These are phyloP conservation scores for Polydesmus complanatus DNA, from an alignment of 2,888 invertebrate genomes.

Conservation along the genomic window DNA sequence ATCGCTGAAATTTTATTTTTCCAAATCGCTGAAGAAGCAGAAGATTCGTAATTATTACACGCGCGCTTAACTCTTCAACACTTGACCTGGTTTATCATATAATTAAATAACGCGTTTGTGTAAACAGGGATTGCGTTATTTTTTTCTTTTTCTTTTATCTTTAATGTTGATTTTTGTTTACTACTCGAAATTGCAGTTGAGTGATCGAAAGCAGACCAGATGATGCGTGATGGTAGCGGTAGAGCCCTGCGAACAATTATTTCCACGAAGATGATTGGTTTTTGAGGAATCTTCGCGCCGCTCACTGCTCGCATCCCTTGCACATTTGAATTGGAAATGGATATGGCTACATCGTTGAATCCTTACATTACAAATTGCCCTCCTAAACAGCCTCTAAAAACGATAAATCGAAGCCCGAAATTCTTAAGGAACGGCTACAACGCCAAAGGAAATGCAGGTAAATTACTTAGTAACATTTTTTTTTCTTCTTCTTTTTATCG, in stretches of 20 bases:
- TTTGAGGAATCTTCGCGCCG: no score
- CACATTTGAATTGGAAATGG: background rate
- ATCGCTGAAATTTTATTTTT: no score
- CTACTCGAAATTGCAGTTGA: background rate
- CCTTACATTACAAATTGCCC: background rate
- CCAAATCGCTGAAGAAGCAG: no score
- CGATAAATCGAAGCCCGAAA: conserved; percentile 13
- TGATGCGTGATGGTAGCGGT: background rate
- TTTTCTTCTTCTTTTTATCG: no score
- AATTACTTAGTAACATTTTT: no score
- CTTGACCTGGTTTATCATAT: background rate
- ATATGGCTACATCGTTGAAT: conserved; percentile 12
- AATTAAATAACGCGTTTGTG: background rate
- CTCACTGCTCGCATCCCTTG: background rate
- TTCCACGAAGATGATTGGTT: background rate
- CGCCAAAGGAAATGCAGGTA: conserved; percentile 15
- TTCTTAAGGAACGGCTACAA: conserved; percentile 15
- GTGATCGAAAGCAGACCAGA: background rate
- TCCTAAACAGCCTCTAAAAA: conserved; percentile 11
- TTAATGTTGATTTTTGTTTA: background rate
- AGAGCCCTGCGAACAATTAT: background rate
- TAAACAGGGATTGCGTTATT: background rate
- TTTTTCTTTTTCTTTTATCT: background rate
- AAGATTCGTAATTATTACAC: no score
- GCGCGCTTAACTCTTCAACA: no score